Base-by-base conservation (phyloP, 2,888 invertebrate genomes). In the Onchidella celtica region DNA sequence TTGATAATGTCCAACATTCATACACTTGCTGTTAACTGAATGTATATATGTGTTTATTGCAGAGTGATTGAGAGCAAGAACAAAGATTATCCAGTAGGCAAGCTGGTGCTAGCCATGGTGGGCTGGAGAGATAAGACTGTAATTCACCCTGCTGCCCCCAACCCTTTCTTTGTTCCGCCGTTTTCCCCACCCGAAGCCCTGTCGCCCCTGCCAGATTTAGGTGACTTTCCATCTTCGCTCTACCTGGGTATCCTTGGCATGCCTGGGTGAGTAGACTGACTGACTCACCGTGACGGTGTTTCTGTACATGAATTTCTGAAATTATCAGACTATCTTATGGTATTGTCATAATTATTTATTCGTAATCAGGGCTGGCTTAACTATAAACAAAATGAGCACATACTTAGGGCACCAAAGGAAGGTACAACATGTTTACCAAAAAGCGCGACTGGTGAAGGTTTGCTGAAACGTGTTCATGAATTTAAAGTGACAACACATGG, bases 61-160 rank as follows among this genome's bases (percentile, higher is more conserved):
- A 96, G 96, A 91, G 95, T 97, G 47, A 94, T 95, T 76, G 95
- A 95, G 75, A 96, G 96, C 85, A 95, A 95, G 85, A 95, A 96
- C 92, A 88, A 94, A 14, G 94, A 95, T 4, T 96, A 94, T 91
- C 95, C 96, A 0, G 95, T 95, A 27, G 96, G 96, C 0, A 94
- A 94, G 88, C 94, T 95, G 87, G 94, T 96, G 21, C 92, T 95
- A 1, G 95, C 95, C 3, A 92, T 94, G 83, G 94, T 95, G 87
- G 97, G 97, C 29, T 97, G 97, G 96, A 79, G 89, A 38, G 87
- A 86, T 21, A 89, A 87, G 87, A 65, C 72, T 85, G 34, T 80
- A 17, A 3, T 79, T 55, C 4, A 78, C 79, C 77, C 82, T 55
- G 77, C 57, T 70, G 1, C 57, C 27, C 47, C 47, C 24, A 75